Evolutionary conservation across 2,113 vertebrate species (phyloP), one percentile per base, ranked within the genome.

Genomic region (Nerophis lumbriciformis): DNA sequence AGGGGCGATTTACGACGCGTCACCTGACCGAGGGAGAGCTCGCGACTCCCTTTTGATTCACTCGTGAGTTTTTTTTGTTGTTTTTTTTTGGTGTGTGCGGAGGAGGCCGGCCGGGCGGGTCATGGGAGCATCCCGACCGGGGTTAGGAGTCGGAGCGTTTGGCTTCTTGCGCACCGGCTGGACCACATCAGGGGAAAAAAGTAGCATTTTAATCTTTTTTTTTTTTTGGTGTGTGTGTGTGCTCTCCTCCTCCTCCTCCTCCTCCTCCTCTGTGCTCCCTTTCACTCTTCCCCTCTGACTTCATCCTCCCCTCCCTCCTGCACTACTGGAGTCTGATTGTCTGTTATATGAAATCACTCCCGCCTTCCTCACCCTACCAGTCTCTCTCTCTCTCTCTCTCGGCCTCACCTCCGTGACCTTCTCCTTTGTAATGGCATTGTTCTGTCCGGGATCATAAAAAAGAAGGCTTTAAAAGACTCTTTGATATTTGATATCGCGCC

Each of bases 31-130:
- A 28, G 28, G 28, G 28, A 28, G 28, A 28, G 61, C 45, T 62
- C 53, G 72, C 84, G 85, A 85, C 82, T 86, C 66, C 81, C 71
- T 82, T 84, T 84, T 84, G 84, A 85, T 82, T 28, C 28, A 28
- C 28, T 28, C 28, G 28, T 83, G 68, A 70, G 74, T 77, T 68
- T 42, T 80, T 68, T 82, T 39, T 6, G 6, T 6, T 6, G 10
- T 42, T 42, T 42, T 68, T 77, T 42, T 42, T 42, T 66, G 75
- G 71, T 69, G 70, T 63, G 60, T 1, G 50, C 39, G 9, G 39
- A 42, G 39, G 39, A 71, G 81, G 9, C 14, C 51, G 48, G 61
- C 38, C 64, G 82, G 82, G 82, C 73, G 73, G 75, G 81, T 74
- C 85, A 84, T 80, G 84, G 85, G 83, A 86, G 81, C 68, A 65